A percentile compares a stretch with the other conserved stretches of the same genome.
These are phyloP conservation scores for Spodoptera picta DNA, from an alignment of 2,888 invertebrate genomes.

Conservation along the genomic window DNA sequence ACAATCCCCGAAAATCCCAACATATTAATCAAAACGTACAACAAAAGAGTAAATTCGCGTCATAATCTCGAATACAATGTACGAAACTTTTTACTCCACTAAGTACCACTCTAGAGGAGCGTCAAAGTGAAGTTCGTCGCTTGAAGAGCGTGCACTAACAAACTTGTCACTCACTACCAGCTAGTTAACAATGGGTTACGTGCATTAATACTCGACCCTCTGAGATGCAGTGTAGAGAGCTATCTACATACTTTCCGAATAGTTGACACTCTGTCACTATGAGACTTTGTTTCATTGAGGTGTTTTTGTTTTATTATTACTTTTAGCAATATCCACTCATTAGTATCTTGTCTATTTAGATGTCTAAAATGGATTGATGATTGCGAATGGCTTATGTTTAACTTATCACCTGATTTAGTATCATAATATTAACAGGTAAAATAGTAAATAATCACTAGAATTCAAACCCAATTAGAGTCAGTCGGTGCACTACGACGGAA, in stretches of 20 bases:
- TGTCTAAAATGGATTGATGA: no score
- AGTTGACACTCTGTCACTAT: conserved; percentile 35
- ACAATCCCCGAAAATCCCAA: not conserved
- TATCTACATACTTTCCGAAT: conserved; percentile 33
- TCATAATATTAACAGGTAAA: no score
- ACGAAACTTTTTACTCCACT: conserved; percentile 32
- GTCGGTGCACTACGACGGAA: no score
- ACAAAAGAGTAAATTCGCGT: not conserved
- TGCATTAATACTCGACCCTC: conserved; percentile 57
- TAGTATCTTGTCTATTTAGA: no score
- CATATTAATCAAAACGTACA: not conserved
- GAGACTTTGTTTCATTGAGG: not conserved
- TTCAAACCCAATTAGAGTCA: no score
- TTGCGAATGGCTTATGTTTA: no score
- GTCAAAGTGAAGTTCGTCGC: conserved; percentile 50
- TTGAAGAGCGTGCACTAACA: conserved; percentile 65
- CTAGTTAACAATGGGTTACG: conserved; percentile 64
- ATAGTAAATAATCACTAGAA: no score
- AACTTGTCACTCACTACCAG: conserved; percentile 67
- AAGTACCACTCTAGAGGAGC: conserved; percentile 17
- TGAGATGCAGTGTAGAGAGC: conserved; percentile 15
- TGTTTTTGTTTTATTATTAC: no score
- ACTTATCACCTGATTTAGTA: no score
- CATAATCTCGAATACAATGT: conserved; percentile 7
- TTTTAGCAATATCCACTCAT: no score